Percentiles rank a stretch among this genome's conserved stretches.
Evolutionary conservation across 2,888 invertebrate species (phyloP).

Genomic region (Macrophya annulata): DNA sequence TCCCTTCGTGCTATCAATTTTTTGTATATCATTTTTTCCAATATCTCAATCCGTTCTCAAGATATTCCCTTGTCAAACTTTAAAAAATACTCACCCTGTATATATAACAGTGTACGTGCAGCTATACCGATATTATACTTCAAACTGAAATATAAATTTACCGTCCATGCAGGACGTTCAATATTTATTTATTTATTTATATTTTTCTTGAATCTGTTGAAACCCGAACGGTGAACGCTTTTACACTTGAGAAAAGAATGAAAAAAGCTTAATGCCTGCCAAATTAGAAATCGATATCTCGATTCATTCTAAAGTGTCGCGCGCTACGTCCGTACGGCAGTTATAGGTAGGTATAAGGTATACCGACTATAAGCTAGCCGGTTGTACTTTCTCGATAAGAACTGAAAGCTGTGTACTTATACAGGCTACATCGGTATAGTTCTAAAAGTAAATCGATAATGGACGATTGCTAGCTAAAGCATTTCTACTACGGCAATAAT

Average conservation of each 20-base stretch:
- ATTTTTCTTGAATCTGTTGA: slow-evolving; percentile 11
- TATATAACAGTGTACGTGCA: too few relatives aligned
- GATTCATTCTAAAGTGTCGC: slow-evolving; percentile 52
- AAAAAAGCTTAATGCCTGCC: slow-evolving; percentile 30
- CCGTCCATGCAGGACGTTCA: background rate
- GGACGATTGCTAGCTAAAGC: slow-evolving; percentile 43
- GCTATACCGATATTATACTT: too few relatives aligned
- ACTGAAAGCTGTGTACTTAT: slow-evolving; percentile 19
- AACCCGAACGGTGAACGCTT: slow-evolving; percentile 1
- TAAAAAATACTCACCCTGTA: too few relatives aligned
- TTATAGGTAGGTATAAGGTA: too few relatives aligned
- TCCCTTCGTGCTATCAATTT: too few relatives aligned
- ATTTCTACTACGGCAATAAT: slow-evolving; percentile 38
- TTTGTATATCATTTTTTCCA: too few relatives aligned
- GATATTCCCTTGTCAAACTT: too few relatives aligned
- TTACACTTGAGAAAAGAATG: slow-evolving; percentile 20
- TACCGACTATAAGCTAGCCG: slow-evolving; percentile 8
- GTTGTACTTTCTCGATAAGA: slow-evolving; percentile 30
- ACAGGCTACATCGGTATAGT: background rate
- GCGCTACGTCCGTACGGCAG: background rate
- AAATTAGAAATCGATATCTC: slow-evolving; percentile 53
- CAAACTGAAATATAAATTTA: background rate
- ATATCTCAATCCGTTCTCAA: too few relatives aligned
- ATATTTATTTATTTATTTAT: background rate
- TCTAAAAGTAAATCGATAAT: slow-evolving; percentile 42